Conservation (phyloP, 2,797 vertebrate genomes). For the Myotis myotis region DNA sequence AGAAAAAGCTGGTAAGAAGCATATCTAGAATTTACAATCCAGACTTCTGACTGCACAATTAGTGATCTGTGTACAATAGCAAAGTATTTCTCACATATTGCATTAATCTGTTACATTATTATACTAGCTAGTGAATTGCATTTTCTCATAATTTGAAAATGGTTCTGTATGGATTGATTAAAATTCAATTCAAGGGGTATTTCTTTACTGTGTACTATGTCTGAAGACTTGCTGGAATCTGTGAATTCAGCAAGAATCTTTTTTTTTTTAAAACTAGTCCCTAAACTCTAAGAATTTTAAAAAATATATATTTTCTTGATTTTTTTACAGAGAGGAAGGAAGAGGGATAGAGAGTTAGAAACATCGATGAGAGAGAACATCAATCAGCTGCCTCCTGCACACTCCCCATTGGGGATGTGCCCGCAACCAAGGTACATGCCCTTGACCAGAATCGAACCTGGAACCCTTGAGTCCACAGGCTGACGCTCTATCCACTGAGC, state of each 20-base stretch:
- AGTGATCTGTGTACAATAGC: background rate
- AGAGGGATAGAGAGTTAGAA: no score
- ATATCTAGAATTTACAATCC: background rate
- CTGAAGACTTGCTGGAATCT: conserved; percentile 27
- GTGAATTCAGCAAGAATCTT: background rate
- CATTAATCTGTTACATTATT: background rate
- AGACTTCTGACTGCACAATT: background rate
- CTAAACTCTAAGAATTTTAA: no score
- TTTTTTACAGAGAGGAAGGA: no score
- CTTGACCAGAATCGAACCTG: no score
- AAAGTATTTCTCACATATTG: background rate
- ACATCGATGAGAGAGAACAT: no score
- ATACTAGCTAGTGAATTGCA: background rate
- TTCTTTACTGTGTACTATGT: background rate
- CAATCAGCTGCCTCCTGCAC: no score
- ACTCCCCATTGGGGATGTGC: no score
- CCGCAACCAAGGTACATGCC: no score
- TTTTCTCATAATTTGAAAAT: conserved; percentile 24
- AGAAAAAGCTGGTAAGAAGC: conserved; percentile 33
- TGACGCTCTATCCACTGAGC: no score
- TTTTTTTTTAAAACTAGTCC: no score
- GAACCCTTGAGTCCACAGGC: no score
- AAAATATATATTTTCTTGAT: no score
- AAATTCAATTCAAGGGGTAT: background rate
- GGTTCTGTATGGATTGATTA: background rate